Base-by-base conservation (phyloP, 2,888 invertebrate species). In the Crepidodera aurea region DNA sequence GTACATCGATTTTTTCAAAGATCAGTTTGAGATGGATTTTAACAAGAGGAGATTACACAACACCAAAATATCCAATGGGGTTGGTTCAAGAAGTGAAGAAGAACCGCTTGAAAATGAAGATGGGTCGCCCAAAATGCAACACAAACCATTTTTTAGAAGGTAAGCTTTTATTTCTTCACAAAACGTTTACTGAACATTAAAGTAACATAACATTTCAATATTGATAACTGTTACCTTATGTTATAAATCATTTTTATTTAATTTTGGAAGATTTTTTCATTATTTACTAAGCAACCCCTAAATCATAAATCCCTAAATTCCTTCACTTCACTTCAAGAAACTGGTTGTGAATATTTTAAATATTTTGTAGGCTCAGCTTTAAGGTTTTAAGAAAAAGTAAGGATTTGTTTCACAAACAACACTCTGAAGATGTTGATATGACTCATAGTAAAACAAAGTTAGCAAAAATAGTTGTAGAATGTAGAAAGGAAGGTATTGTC, bases 401-500 rank as follows among this genome's bases (percentile, higher is more conserved):
- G 77, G 90, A 93, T 37, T 85, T 96, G 48, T 96, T 96, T 75
- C 92, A 93, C 79, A 96, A 95, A 77, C 94, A 94, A 75, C 89
- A 91, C 77, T 94, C 94, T 15, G 96, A 96, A 73, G 95, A 95
- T 75, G 88, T 72, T 89, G 90, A 78, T 32, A 39, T 69, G 22
- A 57, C 65, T 1, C 89, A 91, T 71, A 90, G 88, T 71, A 93
- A 93, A 83, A 92, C 92, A 59, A 94, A 94, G 79, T 82, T 94
- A 75, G 91, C 94, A 40, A 96, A 95, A 83, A 94, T 96, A 75
- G 91, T 94, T 51, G 96, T 96, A 39, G 95, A 96, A 79, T 94
- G 94, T 80, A 88, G 93, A 53, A 96, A 96, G 77, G 97, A 98
- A 78, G 96, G 97, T 7, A 88, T 92, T 71, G 96, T 97, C 6